Evolutionary conservation across 2,888 invertebrate species (phyloP).

Genomic region (Troglohyphantes excavatus): DNA sequence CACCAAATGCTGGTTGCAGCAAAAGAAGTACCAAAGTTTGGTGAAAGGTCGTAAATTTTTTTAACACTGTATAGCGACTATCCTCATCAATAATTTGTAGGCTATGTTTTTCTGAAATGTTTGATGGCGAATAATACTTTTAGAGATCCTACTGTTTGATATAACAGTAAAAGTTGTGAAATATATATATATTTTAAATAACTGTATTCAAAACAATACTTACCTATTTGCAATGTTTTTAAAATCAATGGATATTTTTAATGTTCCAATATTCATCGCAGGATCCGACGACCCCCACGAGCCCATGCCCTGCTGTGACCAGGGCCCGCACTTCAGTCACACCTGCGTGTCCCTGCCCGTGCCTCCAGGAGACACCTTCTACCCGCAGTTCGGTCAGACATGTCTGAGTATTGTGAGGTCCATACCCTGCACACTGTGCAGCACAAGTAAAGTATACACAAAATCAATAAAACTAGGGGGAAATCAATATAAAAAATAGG

Average conservation of each 20-base stretch:
- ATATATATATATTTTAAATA: too few relatives aligned
- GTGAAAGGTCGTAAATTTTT: too few relatives aligned
- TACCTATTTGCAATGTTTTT: not conserved
- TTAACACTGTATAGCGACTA: too few relatives aligned
- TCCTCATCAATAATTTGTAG: too few relatives aligned
- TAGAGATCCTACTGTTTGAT: too few relatives aligned
- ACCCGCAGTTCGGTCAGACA: conserved; percentile 37
- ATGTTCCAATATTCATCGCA: not conserved
- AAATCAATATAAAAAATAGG: too few relatives aligned
- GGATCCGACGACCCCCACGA: conserved; percentile 44
- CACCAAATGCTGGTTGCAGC: too few relatives aligned
- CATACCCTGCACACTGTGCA: conserved; percentile 58
- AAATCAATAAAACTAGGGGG: not conserved
- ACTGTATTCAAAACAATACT: not conserved
- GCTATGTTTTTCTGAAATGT: too few relatives aligned
- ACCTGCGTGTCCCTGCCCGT: conserved; percentile 44
- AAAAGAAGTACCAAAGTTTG: too few relatives aligned
- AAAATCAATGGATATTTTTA: not conserved
- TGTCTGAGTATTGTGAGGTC: conserved; percentile 57
- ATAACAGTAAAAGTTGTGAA: too few relatives aligned
- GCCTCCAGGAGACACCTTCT: conserved; percentile 65
- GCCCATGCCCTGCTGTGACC: conserved; percentile 45
- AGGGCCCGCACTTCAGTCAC: conserved; percentile 38
- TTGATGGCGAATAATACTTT: too few relatives aligned
- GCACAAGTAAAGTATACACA: conserved; percentile 3